Evolutionary conservation across 2,797 vertebrate species (phyloP).

Genomic region (Xenentodon cancila): DNA sequence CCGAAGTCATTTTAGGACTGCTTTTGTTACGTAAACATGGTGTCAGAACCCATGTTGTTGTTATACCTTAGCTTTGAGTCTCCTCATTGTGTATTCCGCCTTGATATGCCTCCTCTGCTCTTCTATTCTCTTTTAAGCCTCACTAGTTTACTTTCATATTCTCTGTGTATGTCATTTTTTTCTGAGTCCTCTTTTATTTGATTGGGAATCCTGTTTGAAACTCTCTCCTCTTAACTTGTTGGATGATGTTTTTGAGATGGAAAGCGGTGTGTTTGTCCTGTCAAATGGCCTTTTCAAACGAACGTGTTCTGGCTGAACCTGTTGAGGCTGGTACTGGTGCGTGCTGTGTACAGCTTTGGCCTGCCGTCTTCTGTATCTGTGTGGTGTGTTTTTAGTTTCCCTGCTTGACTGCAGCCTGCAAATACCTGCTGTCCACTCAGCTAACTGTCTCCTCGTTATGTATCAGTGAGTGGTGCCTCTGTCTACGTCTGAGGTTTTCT

Average conservation of each 20-base stretch:
- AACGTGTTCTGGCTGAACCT: constrained; percentile 21
- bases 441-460: constrained; percentile 51
- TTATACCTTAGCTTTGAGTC: constrained; percentile 32
- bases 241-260: constrained; percentile 39
- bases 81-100: constrained; percentile 32
- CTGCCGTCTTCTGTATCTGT: constrained; percentile 1
- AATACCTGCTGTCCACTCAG: constrained; percentile 44
- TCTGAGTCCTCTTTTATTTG: constrained; percentile 16
- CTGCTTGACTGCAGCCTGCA: constrained; percentile 16
- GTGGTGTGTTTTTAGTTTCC: constrained; percentile 9
- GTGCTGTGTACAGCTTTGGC: constrained; percentile 28
- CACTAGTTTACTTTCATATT: constrained; percentile 48
- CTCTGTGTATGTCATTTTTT: constrained; percentile 10
- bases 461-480: constrained; percentile 37
- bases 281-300: constrained; percentile 27
- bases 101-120: constrained; percentile 39
- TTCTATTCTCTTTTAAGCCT: constrained; percentile 59
- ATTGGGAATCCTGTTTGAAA: constrained; percentile 28
- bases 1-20: constrained; percentile 11
- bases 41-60: constrained; percentile 15
- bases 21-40: constrained; percentile 24
- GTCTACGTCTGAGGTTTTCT: constrained; percentile 37
- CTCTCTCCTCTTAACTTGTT: constrained; percentile 16
- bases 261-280: constrained; percentile 32
- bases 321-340: constrained; percentile 32